Evolutionary conservation across 2,797 vertebrate genomes (phyloP).

Genomic region (Amblyopsis hoosieri): DNA sequence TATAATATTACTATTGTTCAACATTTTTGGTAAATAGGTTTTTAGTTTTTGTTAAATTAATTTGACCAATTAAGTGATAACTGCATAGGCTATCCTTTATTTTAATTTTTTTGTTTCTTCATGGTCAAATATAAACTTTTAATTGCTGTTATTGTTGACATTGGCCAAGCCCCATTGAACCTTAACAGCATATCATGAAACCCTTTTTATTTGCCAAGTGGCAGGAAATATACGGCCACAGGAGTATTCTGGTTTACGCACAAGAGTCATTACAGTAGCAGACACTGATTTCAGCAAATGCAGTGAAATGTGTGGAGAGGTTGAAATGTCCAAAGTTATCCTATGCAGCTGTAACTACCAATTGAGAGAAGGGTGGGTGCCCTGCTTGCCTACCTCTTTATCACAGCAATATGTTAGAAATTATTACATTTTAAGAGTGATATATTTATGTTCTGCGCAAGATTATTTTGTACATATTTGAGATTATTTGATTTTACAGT

Average conservation of each 20-base stretch:
- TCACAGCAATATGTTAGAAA: slow-evolving; percentile 33
- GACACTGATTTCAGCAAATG: background rate
- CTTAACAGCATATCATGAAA: too few species aligned
- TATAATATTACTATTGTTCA: background rate
- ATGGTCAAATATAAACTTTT: too few species aligned
- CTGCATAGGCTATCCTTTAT: too few species aligned
- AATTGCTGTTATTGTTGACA: too few species aligned
- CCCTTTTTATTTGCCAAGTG: too few species aligned
- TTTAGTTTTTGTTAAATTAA: too few species aligned
- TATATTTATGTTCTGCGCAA: slow-evolving; percentile 42
- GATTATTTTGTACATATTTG: slow-evolving; percentile 29
- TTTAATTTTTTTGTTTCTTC: too few species aligned
- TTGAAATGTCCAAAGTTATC: background rate
- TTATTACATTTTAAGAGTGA: slow-evolving; percentile 36
- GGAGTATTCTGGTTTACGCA: too few species aligned
- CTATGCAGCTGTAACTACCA: slow-evolving; percentile 14
- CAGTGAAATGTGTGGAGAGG: background rate
- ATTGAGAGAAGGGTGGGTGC: slow-evolving; percentile 14
- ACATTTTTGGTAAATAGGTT: too few species aligned
- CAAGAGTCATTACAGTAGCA: background rate
- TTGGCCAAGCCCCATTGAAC: too few species aligned
- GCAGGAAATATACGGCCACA: too few species aligned
- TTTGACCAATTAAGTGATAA: too few species aligned
- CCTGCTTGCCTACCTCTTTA: slow-evolving; percentile 20
- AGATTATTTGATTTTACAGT: slow-evolving; percentile 23